Evolutionary conservation across 2,888 invertebrate genomes (phyloP), one percentile per base, ranked within the genome.

Genomic region (Neoascia interrupta): DNA sequence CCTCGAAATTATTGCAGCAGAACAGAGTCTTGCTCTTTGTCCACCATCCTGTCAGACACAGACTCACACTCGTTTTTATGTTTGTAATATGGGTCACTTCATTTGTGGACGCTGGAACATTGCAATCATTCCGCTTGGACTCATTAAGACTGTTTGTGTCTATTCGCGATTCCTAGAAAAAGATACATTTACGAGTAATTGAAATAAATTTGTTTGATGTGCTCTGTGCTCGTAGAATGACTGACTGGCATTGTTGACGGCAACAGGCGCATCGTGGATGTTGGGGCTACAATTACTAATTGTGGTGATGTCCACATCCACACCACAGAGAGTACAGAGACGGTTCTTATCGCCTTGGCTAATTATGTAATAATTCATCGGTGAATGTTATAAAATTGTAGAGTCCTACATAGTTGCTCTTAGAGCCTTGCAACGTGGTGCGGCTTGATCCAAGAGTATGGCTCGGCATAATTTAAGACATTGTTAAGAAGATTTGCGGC

Each of bases 121-220:
- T 64, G 53, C 72, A 60, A 76, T 19, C 60, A 58, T 58, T 76
- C 26, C 21, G 63, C 53, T 60, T 58, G 58, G 53, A 45, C 72
- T 41, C 76, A 53, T 76, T 76, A 54, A 60, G 15, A 54, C 23
- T 37, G n/a, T n/a, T n/a, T 58, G 64, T 53, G 21, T 60, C 72
- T 76, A 76, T 64, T 53, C 28, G 64, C 72, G 60, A 76, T 76
- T 76, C 76, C 53, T 76, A 76, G 72, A 54, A 72, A 21, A 76
- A 64, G 60, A n/a, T n/a, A n/a, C n/a, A n/a, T n/a, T n/a, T 76
- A 72, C 15, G 23, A 60, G 72, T 76, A 76, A 76, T 76, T 76
- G 76, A 76, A 72, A 76, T 64, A 76, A 76, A 76, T 64, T 72
- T 47, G 58, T 58, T 64, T 64, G 76, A 70, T 60, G 60, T 21